Conservation (phyloP, 2,888 invertebrate genomes). For the Cheilosia scutellata region DNA sequence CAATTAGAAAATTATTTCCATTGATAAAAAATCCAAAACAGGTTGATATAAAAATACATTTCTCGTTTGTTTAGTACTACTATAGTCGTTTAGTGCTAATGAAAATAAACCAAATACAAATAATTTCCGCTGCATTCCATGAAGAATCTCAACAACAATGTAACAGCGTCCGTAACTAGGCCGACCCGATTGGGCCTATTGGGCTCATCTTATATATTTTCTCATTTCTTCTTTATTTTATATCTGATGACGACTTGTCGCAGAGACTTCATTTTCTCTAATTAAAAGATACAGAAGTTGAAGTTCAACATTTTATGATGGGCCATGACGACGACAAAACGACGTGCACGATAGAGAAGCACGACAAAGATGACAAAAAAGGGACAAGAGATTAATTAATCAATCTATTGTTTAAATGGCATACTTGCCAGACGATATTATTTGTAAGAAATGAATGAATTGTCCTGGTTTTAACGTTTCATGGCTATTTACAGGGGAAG, state of each 20-base stretch:
- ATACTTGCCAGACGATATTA: slow-evolving; percentile 40
- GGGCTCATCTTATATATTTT: slow-evolving; percentile 36
- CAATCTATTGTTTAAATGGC: slow-evolving; percentile 60
- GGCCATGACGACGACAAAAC: slow-evolving; percentile 21
- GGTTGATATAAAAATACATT: slow-evolving; percentile 1
- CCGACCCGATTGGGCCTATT: slow-evolving; percentile 16
- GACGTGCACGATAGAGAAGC: neutral
- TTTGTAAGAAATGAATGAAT: slow-evolving; percentile 51
- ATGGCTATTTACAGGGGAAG: slow-evolving; percentile 10
- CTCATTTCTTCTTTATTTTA: slow-evolving; percentile 27
- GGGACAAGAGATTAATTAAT: slow-evolving; percentile 45
- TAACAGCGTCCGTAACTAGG: slow-evolving; percentile 14
- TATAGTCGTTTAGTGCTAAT: neutral
- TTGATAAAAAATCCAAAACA: slow-evolving; percentile 19
- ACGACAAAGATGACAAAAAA: slow-evolving; percentile 10
- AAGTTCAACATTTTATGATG: slow-evolving; percentile 70
- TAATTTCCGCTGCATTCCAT: neutral
- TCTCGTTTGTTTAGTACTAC: neutral
- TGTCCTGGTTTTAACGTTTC: slow-evolving; percentile 55
- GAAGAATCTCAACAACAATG: neutral
- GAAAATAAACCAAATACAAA: slow-evolving; percentile 18
- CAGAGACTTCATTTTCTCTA: slow-evolving; percentile 55
- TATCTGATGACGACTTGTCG: slow-evolving; percentile 20
- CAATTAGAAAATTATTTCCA: slow-evolving; percentile 6
- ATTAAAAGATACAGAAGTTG: slow-evolving; percentile 67